Evolutionary conservation across 2,113 vertebrate genomes (phyloP).

Genomic region (Cyphotilapia sp.): DNA sequence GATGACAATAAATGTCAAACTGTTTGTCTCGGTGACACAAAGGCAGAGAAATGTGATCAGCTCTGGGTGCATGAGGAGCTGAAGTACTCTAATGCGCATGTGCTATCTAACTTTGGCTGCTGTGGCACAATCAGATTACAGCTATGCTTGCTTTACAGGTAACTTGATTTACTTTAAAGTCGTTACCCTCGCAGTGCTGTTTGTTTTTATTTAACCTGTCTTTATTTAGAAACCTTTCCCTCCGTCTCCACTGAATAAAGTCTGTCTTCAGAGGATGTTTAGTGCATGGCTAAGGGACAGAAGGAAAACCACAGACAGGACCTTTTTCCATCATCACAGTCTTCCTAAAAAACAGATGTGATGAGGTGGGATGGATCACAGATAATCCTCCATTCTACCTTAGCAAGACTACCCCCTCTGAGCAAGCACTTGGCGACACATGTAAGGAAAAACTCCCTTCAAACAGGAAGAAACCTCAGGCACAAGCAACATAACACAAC

Average conservation of each 20-base stretch:
- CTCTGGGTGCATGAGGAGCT: background rate
- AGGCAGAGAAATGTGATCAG: background rate
- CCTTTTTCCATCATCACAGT: background rate
- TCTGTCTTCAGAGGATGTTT: background rate
- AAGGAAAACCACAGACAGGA: background rate
- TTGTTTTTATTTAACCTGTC: background rate
- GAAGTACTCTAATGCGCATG: background rate
- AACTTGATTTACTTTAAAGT: background rate
- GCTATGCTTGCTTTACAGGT: background rate
- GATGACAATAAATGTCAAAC: background rate
- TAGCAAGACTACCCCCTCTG: fast-evolving
- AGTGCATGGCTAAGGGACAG: background rate
- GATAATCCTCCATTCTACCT: background rate
- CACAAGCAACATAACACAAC: background rate
- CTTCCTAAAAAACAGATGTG: background rate
- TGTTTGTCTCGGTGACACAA: background rate
- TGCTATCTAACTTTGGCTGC: background rate
- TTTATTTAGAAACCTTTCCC: background rate
- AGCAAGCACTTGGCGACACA: background rate
- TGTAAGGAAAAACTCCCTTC: background rate
- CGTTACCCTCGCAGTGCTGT: background rate
- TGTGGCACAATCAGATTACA: background rate
- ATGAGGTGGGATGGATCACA: background rate
- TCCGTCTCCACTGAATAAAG: background rate
- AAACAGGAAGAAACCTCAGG: background rate